Base-by-base conservation (phyloP, 1,140 invertebrate species). In the Platyscapa corneri region DNA sequence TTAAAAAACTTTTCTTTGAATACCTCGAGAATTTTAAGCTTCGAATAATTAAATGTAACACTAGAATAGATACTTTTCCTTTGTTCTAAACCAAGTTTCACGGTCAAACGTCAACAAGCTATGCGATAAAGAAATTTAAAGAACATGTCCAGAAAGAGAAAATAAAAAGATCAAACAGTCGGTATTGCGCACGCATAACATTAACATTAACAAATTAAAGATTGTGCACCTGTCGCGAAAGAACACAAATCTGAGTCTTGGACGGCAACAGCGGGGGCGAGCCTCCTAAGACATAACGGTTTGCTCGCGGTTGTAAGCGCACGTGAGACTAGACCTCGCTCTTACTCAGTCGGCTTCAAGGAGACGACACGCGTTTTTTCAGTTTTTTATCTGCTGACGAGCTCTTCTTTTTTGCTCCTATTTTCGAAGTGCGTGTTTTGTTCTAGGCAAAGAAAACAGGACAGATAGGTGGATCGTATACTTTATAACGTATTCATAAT, bases 401-500 rank as follows among this genome's bases (percentile, higher is more conserved):
- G 70, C 32, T 70, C 67, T 20, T 70, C 16, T 14, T 75, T 84
- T 83, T 88, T 88, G 86, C 46, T 60, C 65, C 32, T 88, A 80
- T 82, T 74, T 83, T 20, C 32, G 30, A 14, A 32, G 53, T 23
- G 49, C 10, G 53, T 49, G 30, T 60, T 76, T 30, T 76, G 27
- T 46, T 76, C 5, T 16, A 30, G 42, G 74, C 67, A 0, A 34
- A 32, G 75, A 27, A n/a, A n/a, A 46, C 34, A 18, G 18, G 49
- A 0, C 56, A 23, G 39, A 80, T 72, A 80, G 56, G 37, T 46
- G 39, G 27, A 82, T 89, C 89, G 91, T 93, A 92, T 39, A 76
- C 75, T 92, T 91, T 92, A 91, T 92, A 92, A 92, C 88, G 91
- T 91, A 92, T 92, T 92, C 90, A 91, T 92, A 93, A 92, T 93